Percentiles rank a stretch among this genome's conserved stretches.
These are phyloP conservation scores for Lochmaea capreae DNA, from an alignment of 2,888 invertebrate species.

Conservation along the genomic window DNA sequence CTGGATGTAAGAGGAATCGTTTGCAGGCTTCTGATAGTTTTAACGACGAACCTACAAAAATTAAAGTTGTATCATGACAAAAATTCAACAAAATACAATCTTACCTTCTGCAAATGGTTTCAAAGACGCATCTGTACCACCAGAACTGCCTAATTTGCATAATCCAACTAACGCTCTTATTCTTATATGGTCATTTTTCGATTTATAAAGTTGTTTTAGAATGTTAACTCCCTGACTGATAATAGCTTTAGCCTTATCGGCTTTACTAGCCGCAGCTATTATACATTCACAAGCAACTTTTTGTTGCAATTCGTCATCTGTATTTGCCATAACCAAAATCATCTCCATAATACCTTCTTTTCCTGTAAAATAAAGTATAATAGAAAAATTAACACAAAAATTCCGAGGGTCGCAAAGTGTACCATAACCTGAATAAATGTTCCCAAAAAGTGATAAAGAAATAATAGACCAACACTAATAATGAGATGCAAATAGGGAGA, in stretches of 20 bases:
- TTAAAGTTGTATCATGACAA: neutral
- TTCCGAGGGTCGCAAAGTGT: neutral
- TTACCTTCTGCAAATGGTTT: slow-evolving; percentile 87
- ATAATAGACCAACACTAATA: no score
- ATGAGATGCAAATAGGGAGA: no score
- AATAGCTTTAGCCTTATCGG: slow-evolving; percentile 93
- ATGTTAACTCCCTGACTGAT: slow-evolving; percentile 88
- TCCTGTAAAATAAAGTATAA: slow-evolving; percentile 61
- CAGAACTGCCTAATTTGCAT: slow-evolving; percentile 93
- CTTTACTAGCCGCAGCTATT: slow-evolving; percentile 95
- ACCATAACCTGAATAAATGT: neutral
- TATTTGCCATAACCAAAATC: slow-evolving; percentile 96
- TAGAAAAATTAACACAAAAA: neutral
- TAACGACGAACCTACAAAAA: slow-evolving; percentile 78
- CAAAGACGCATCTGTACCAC: slow-evolving; percentile 95
- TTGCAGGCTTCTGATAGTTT: slow-evolving; percentile 95
- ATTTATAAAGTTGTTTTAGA: slow-evolving; percentile 91
- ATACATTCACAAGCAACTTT: slow-evolving; percentile 96
- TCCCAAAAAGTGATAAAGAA: no score
- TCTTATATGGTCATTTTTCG: slow-evolving; percentile 86
- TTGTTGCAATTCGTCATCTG: slow-evolving; percentile 90
- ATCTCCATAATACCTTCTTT: slow-evolving; percentile 85
- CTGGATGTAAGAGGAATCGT: slow-evolving; percentile 83
- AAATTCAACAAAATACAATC: neutral
- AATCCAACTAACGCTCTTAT: slow-evolving; percentile 92